Evolutionary conservation across 2,113 vertebrate genomes (phyloP).

Genomic region (Anseranas semipalmata): DNA sequence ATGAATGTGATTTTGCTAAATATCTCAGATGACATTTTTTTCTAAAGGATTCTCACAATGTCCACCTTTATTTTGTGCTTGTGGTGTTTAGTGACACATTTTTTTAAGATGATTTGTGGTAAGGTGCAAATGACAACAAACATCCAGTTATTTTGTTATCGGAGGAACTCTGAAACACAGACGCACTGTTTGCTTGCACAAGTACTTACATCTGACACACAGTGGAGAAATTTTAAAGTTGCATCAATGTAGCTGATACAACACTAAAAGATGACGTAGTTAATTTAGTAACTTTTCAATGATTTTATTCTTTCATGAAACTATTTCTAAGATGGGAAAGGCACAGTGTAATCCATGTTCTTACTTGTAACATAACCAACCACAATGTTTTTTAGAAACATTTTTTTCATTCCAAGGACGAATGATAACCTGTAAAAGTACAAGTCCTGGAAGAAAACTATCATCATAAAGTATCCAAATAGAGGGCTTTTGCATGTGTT

Average conservation of each 20-base stretch:
- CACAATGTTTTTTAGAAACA: not conserved
- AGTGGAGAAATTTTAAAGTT: not conserved
- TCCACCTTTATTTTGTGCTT: not conserved
- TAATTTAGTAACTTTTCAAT: not conserved
- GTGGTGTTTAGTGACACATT: not conserved
- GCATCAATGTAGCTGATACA: not conserved
- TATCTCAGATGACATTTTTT: not conserved
- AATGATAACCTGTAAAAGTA: not conserved
- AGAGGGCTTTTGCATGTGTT: not conserved
- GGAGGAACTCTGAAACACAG: not conserved
- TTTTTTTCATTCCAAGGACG: not conserved
- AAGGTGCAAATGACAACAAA: not conserved
- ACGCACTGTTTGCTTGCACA: not conserved
- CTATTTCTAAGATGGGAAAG: not conserved
- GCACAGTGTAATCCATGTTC: not conserved
- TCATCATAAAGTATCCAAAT: not conserved
- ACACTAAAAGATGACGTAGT: not conserved
- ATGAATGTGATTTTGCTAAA: not conserved
- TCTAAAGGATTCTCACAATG: not conserved
- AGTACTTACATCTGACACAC: not conserved
- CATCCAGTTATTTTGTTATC: not conserved
- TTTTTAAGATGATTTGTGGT: not conserved
- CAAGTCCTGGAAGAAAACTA: not conserved
- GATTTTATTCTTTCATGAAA: not conserved
- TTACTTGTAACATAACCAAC: not conserved